A percentile compares a stretch with the other conserved stretches of the same genome.
Evolutionary conservation across 2,797 vertebrate species (phyloP).

Genomic region (Balearica regulorum): DNA sequence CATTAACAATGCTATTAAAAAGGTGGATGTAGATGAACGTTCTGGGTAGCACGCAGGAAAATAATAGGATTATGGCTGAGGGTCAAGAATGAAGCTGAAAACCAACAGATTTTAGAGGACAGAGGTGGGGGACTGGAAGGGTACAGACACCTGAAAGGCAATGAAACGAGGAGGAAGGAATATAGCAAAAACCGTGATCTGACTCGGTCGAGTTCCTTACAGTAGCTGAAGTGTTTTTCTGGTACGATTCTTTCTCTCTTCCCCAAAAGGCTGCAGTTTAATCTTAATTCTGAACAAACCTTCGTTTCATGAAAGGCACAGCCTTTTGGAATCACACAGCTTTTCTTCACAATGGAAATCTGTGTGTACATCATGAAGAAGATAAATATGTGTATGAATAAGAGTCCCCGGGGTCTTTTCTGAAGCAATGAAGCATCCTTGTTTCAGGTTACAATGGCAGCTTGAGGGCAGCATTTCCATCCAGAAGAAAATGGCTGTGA

Average conservation of each 20-base stretch:
- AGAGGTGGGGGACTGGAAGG: neutral
- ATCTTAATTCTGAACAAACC: constrained; percentile 18
- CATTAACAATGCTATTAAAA: constrained; percentile 75
- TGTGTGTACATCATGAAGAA: constrained; percentile 40
- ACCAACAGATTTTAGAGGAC: neutral
- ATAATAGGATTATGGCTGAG: constrained; percentile 50
- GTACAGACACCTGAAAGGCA: neutral
- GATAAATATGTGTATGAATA: constrained; percentile 64
- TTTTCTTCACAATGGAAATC: constrained; percentile 44
- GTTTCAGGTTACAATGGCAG: constrained; percentile 60
- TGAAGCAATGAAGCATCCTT: constrained; percentile 59
- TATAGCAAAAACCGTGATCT: neutral
- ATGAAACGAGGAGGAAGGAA: neutral
- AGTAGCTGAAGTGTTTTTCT: neutral
- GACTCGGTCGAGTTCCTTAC: neutral
- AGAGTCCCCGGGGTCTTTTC: constrained; percentile 46
- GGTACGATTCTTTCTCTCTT: neutral
- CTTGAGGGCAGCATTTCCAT: constrained; percentile 72
- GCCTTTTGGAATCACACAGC: constrained; percentile 5
- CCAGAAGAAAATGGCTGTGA: constrained; percentile 61
- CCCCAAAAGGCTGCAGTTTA: neutral
- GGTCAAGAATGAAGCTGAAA: constrained; percentile 58
- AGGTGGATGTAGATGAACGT: constrained; percentile 60
- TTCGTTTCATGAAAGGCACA: neutral
- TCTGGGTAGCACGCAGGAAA: constrained; percentile 55